Evolutionary conservation across 2,113 vertebrate species (phyloP).

Genomic region (Dasyornis broadbenti): DNA sequence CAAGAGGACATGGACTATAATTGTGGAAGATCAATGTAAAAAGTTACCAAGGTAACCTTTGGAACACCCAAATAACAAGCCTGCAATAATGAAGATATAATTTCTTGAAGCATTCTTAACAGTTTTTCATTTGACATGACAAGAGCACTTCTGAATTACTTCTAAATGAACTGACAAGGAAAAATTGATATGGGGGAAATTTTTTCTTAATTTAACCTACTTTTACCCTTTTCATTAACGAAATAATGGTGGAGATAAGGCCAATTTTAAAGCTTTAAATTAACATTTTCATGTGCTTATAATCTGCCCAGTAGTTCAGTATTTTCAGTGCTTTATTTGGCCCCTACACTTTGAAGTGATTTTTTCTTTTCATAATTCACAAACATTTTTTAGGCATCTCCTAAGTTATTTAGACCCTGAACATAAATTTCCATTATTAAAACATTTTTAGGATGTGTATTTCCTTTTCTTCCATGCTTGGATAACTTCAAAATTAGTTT

Average conservation of each 20-base stretch:
- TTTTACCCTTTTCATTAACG: neutral
- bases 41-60: neutral
- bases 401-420: neutral
- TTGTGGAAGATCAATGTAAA: neutral
- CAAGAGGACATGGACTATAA: neutral
- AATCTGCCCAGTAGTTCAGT: neutral
- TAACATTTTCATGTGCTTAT: neutral
- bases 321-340: slow-evolving; percentile 1
- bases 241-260: neutral
- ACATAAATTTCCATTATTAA: neutral
- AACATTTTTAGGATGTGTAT: neutral
- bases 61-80: neutral
- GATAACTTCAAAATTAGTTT: neutral
- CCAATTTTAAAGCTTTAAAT: neutral
- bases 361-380: neutral
- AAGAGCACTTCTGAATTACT: neutral
- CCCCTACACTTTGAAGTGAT: neutral
- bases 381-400: neutral
- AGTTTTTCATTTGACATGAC: neutral
- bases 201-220: neutral
- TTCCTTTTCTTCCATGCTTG: slow-evolving; percentile 4
- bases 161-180: neutral
- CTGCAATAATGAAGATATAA: neutral
- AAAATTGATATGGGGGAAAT: neutral
- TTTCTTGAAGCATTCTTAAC: neutral